phyloP scores from a whole-genome alignment of 2,113 vertebrate genomes.

The Tor tambroides region DNA sequence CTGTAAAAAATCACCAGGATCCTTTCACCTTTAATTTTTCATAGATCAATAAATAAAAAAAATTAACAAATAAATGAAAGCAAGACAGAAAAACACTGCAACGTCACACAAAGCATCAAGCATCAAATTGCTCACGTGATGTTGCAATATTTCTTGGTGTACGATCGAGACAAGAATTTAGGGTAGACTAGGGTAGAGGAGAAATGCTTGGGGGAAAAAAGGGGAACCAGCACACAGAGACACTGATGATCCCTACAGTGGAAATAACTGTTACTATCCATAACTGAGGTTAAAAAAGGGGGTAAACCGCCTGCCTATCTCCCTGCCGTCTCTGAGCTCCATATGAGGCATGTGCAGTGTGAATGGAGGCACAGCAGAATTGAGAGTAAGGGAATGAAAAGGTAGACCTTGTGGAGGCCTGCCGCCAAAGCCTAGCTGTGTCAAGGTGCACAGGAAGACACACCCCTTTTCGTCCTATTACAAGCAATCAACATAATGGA shows the following conservation, averaged over 20 bases:
- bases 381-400: constrained; percentile 99
- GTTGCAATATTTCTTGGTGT: constrained; percentile 47
- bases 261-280: constrained; percentile 78
- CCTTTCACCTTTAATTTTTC: constrained; percentile 64
- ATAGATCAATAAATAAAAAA: constrained; percentile 24
- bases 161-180: constrained; percentile 41
- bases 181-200: constrained; percentile 24
- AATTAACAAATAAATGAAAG: constrained; percentile 13
- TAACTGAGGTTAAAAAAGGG: constrained; percentile 62
- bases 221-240: constrained; percentile 72
- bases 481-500: constrained; percentile 99
- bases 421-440: constrained; percentile 99
- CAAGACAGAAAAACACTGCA: constrained; percentile 41
- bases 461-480: constrained; percentile 99
- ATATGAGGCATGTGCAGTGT: constrained; percentile 90
- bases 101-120: background rate
- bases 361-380: constrained; percentile 98
- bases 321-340: constrained; percentile 83
- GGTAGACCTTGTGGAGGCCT: constrained; percentile 99
- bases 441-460: constrained; percentile 99
- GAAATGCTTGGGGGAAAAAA: constrained; percentile 54
- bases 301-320: constrained; percentile 58
- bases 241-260: constrained; percentile 90
- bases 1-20: constrained; percentile 17
- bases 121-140: constrained; percentile 20